Percentiles rank a stretch among this genome's conserved stretches.
Evolutionary conservation across 2,888 invertebrate species (phyloP).

Genomic region (Epirrhoe tristata): DNA sequence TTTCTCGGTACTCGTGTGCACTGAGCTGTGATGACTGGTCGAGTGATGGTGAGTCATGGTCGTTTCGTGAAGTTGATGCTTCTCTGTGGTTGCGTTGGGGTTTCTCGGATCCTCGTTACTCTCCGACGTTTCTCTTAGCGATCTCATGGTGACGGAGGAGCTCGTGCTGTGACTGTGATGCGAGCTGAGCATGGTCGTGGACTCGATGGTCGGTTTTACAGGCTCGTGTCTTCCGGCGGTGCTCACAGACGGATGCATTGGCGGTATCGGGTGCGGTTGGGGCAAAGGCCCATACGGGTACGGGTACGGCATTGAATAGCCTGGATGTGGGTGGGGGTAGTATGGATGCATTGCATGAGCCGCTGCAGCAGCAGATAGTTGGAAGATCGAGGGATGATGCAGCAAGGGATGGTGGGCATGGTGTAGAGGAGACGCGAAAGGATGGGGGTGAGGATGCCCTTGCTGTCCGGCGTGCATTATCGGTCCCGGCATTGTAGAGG

Average conservation of each 20-base stretch:
- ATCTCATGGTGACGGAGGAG: slow-evolving; percentile 89
- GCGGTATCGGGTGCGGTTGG: slow-evolving; percentile 90
- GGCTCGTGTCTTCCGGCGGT: slow-evolving; percentile 79
- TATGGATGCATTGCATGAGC: slow-evolving; percentile 90
- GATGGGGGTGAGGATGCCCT: slow-evolving; percentile 88
- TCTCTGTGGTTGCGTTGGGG: slow-evolving; percentile 80
- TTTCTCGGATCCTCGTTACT: slow-evolving; percentile 78
- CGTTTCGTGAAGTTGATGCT: slow-evolving; percentile 87
- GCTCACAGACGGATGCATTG: slow-evolving; percentile 84
- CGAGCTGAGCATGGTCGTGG: slow-evolving; percentile 88
- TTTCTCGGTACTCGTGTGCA: slow-evolving; percentile 87
- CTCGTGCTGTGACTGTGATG: slow-evolving; percentile 90
- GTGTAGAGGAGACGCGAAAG: slow-evolving; percentile 88
- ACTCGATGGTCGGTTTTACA: slow-evolving; percentile 85
- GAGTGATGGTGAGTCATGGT: slow-evolving; percentile 88
- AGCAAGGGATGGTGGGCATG: slow-evolving; percentile 91
- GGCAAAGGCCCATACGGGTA: slow-evolving; percentile 91
- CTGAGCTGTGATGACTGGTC: slow-evolving; percentile 87
- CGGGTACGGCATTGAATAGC: slow-evolving; percentile 89
- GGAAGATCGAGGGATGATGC: slow-evolving; percentile 84
- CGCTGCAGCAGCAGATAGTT: slow-evolving; percentile 86
- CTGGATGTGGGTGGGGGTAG: slow-evolving; percentile 88
- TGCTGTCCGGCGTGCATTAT: slow-evolving; percentile 91
- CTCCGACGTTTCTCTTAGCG: slow-evolving; percentile 86
- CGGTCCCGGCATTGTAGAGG: slow-evolving; percentile 88